phyloP scores from a whole-genome alignment of 2,888 invertebrate species.

The Spicauda simplicius region DNA sequence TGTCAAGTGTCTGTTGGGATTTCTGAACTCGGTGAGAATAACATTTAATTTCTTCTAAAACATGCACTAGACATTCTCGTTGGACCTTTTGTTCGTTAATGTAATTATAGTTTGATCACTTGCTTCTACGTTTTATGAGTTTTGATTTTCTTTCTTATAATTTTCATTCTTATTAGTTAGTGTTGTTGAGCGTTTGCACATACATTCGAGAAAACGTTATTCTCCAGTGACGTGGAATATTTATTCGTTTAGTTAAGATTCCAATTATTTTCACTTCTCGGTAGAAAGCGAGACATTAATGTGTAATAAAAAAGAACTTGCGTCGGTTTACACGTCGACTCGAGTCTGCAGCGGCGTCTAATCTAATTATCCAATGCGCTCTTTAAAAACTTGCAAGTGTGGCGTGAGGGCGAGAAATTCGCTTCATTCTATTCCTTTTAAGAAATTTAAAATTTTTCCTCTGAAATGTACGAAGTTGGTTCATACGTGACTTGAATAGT shows the following conservation, averaged over 20 bases:
- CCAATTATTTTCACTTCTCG: conserved; percentile 44
- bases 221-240: conserved; percentile 17
- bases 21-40: conserved; percentile 43
- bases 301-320: conserved; percentile 45
- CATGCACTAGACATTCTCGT: conserved; percentile 10
- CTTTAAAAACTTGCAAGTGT: conserved; percentile 67
- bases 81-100: conserved; percentile 28
- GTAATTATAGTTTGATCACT: conserved; percentile 24
- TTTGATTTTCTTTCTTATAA: background rate
- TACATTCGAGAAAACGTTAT: background rate
- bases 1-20: conserved; percentile 39
- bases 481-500: conserved; percentile 31
- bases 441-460: conserved; percentile 43
- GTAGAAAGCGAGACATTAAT: conserved; percentile 48
- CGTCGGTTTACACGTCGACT: conserved; percentile 45
- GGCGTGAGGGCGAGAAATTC: conserved; percentile 61
- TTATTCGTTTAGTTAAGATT: conserved; percentile 37
- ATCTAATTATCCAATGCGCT: conserved; percentile 73
- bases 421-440: conserved; percentile 60
- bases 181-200: background rate
- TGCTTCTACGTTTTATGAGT: background rate
- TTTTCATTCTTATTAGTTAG: background rate
- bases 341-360: conserved; percentile 60
- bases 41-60: conserved; percentile 30
- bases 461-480: conserved; percentile 35